A percentile compares a stretch with the other conserved stretches of the same genome.
phyloP scores from a whole-genome alignment of 2,888 invertebrate genomes.

The Agrochola circellaris region DNA sequence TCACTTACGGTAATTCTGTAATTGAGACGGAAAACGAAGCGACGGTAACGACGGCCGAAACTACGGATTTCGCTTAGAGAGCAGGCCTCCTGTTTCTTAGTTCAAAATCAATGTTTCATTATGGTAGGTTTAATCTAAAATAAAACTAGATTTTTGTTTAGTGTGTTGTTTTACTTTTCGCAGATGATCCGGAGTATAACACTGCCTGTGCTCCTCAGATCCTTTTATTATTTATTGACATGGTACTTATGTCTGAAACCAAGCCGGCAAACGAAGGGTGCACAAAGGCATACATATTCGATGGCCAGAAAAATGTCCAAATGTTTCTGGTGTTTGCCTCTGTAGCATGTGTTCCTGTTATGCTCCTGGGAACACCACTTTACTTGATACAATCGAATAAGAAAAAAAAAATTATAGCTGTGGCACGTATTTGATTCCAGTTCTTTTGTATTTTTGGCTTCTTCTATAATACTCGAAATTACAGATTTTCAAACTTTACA shows the following conservation, averaged over 20 bases:
- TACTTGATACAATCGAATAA: constrained; percentile 77
- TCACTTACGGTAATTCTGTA: no score
- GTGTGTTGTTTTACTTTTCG: background rate
- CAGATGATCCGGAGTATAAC: constrained; percentile 70
- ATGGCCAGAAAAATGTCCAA: constrained; percentile 90
- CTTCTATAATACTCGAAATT: background rate
- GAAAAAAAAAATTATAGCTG: constrained; percentile 59
- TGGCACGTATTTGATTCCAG: constrained; percentile 60
- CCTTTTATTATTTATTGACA: constrained; percentile 94
- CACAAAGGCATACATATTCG: constrained; percentile 90
- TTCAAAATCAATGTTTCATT: background rate
- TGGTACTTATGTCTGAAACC: constrained; percentile 90
- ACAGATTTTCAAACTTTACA: background rate
- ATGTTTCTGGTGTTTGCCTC: constrained; percentile 90
- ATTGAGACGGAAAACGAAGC: no score
- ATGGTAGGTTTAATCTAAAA: background rate
- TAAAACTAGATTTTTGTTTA: background rate
- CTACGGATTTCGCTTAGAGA: no score
- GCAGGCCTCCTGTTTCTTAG: no score
- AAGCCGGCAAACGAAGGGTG: constrained; percentile 80
- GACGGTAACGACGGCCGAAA: no score
- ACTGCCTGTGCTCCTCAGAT: constrained; percentile 93
- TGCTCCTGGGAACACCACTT: constrained; percentile 94
- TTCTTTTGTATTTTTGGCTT: background rate
- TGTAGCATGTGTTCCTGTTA: constrained; percentile 92